Conservation (phyloP, 2,113 vertebrate genomes). For the Apus apus region DNA sequence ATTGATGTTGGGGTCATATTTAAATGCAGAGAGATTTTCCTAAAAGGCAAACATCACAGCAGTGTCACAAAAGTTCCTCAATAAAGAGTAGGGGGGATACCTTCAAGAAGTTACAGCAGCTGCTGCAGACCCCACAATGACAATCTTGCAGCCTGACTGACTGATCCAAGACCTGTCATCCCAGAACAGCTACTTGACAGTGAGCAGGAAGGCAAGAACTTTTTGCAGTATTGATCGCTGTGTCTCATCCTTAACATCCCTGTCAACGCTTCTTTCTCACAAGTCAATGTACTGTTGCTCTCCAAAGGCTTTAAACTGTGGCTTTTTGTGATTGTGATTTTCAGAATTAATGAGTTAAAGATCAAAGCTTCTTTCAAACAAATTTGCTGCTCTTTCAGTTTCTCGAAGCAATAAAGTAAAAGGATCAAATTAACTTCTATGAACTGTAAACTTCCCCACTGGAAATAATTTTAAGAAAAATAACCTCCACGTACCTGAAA, state of each 20-base stretch:
- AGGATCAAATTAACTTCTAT: background rate
- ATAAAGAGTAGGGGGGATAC: fast-evolving
- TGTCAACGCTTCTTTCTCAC: background rate
- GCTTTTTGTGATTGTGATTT: background rate
- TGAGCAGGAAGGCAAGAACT: background rate
- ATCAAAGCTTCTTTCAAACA: background rate
- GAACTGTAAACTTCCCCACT: background rate
- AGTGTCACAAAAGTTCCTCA: background rate
- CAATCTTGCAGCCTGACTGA: background rate
- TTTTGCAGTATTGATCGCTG: background rate
- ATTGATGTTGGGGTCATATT: constrained; percentile 94
- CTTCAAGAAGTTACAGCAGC: background rate
- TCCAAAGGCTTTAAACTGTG: background rate
- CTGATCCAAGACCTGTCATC: background rate
- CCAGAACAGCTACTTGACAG: background rate
- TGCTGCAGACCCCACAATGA: background rate
- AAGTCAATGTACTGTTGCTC: background rate
- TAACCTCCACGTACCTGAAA: constrained; percentile 86
- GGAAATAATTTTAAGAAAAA: constrained; percentile 20
- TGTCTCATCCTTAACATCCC: background rate
- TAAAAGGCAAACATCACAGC: constrained; percentile 72
- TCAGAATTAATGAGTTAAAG: background rate
- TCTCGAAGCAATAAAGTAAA: background rate
- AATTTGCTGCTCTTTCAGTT: background rate
- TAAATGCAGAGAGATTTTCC: constrained; percentile 98